Conservation (phyloP, 2,888 invertebrate genomes). For the Caenorhabditis wallacei region DNA sequence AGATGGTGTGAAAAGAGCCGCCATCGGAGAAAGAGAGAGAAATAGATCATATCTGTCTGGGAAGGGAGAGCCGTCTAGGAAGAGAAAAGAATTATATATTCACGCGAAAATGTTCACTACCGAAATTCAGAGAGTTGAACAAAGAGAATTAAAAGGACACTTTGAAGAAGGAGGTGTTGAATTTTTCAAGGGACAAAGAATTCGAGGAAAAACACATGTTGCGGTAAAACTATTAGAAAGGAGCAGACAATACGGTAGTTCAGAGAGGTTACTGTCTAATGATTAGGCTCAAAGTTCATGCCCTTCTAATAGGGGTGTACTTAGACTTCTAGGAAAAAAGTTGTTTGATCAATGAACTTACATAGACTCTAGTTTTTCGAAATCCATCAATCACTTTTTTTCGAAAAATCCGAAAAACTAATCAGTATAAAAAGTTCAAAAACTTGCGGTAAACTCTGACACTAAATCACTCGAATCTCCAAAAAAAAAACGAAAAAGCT, state of each 20-base stretch:
- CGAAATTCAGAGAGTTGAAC: not conserved
- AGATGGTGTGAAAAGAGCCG: slow-evolving; percentile 7
- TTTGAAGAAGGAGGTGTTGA: not conserved
- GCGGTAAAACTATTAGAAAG: slow-evolving; percentile 2
- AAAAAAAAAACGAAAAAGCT: slow-evolving; percentile 39
- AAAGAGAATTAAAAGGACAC: slow-evolving; percentile 22
- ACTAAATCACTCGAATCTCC: slow-evolving; percentile 45
- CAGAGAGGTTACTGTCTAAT: too few species aligned
- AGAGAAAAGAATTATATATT: slow-evolving; percentile 22
- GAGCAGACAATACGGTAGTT: not conserved
- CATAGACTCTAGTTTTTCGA: too few species aligned
- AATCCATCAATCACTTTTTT: too few species aligned
- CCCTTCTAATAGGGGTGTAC: too few species aligned
- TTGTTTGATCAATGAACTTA: too few species aligned
- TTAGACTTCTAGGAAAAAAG: too few species aligned
- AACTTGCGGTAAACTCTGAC: slow-evolving; percentile 34
- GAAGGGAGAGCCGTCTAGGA: not conserved
- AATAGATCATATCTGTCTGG: slow-evolving; percentile 18
- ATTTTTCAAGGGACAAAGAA: slow-evolving; percentile 8
- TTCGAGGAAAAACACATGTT: not conserved
- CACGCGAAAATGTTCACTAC: not conserved
- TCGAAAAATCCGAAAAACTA: too few species aligned
- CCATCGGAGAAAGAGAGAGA: not conserved
- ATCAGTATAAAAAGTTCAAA: slow-evolving; percentile 11
- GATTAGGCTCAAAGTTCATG: too few species aligned